phyloP scores from a whole-genome alignment of 2,888 invertebrate genomes.

The Eilema depressum region DNA sequence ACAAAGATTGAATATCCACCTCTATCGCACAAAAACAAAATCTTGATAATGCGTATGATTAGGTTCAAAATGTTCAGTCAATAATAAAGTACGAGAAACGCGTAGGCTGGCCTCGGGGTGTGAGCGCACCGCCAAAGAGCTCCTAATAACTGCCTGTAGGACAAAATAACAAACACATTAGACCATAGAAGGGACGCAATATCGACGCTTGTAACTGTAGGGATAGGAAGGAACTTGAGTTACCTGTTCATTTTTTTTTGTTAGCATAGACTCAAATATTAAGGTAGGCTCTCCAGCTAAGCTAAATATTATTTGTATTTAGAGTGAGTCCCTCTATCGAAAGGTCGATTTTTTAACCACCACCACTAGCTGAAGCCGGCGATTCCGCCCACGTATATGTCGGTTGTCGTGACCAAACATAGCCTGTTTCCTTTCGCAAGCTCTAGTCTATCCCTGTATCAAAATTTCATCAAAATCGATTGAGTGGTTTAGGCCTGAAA shows the following conservation, averaged over 20 bases:
- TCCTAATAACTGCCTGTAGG: slow-evolving; percentile 73
- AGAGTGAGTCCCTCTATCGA: no score
- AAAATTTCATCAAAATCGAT: no score
- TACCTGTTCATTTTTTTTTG: not conserved
- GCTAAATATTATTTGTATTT: no score
- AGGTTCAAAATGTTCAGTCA: slow-evolving; percentile 31
- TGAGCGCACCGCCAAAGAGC: slow-evolving; percentile 61
- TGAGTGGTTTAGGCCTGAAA: no score
- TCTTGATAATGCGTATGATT: slow-evolving; percentile 32
- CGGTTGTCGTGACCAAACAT: no score
- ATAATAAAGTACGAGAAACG: slow-evolving; percentile 39
- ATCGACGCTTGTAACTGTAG: slow-evolving; percentile 39
- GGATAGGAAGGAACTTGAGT: slow-evolving; percentile 1
- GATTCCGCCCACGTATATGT: no score
- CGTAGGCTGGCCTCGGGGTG: slow-evolving; percentile 42
- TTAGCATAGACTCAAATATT: not conserved
- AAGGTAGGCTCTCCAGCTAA: no score
- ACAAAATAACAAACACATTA: slow-evolving; percentile 75
- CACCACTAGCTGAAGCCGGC: no score
- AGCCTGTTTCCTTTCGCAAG: no score
- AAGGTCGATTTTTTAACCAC: no score
- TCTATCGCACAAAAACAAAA: not conserved
- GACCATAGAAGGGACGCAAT: slow-evolving; percentile 50
- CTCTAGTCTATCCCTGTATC: no score
- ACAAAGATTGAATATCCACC: not conserved